phyloP scores from a whole-genome alignment of 2,888 invertebrate genomes.

The Notodonta ziczac region DNA sequence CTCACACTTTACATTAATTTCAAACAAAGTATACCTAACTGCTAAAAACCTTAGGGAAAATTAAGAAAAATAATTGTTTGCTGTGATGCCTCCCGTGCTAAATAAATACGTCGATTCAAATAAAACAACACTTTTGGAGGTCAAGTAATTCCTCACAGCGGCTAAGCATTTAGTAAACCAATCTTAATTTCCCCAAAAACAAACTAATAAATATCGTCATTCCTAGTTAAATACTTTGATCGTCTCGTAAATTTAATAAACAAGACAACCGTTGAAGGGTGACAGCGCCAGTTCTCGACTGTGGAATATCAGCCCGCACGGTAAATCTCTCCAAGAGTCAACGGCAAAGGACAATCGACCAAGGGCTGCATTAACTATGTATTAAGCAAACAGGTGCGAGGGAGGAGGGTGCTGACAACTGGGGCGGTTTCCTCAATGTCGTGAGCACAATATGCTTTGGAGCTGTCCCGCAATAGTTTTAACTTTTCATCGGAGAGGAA shows the following conservation, averaged over 20 bases:
- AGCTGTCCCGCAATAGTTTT: neutral
- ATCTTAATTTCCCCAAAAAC: neutral
- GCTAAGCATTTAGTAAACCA: neutral
- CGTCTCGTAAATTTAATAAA: neutral
- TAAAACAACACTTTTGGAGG: neutral
- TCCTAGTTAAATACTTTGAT: neutral
- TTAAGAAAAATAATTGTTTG: too few species aligned
- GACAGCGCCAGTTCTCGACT: neutral
- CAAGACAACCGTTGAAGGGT: neutral
- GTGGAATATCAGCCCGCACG: neutral
- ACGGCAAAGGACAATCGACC: slow-evolving; percentile 13
- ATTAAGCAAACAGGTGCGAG: slow-evolving; percentile 28
- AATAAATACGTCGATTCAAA: neutral
- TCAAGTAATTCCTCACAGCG: neutral
- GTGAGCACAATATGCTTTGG: neutral
- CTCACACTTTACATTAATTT: too few species aligned
- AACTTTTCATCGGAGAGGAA: neutral
- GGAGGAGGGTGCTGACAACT: neutral
- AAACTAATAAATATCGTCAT: neutral
- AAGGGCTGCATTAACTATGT: slow-evolving; percentile 32
- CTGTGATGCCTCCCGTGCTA: too few species aligned
- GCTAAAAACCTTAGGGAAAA: too few species aligned
- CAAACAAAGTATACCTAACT: too few species aligned
- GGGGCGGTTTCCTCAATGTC: neutral
- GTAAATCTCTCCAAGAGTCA: neutral